phyloP scores from a whole-genome alignment of 2,888 invertebrate species.

The Petrophora chlorosata region DNA sequence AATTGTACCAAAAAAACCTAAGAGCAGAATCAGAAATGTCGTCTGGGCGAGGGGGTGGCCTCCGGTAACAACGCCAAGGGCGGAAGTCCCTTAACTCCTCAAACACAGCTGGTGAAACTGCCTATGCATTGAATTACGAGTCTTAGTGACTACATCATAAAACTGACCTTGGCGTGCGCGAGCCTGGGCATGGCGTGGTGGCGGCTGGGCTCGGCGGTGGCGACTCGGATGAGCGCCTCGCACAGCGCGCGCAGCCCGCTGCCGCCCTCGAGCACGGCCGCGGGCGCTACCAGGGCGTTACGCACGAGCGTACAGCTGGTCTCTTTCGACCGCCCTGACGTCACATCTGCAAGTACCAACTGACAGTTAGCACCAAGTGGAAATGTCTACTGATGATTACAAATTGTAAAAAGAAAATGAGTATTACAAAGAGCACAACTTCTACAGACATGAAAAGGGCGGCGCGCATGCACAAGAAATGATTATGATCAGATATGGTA shows the following conservation, averaged over 20 bases:
- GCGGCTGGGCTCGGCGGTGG: conserved; percentile 76
- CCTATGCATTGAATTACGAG: neutral
- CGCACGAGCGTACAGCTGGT: conserved; percentile 64
- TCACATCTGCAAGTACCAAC: conserved; percentile 57
- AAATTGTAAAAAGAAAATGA: no score
- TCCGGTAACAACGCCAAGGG: no score
- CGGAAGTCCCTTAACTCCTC: no score
- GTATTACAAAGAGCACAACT: no score
- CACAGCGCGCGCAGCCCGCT: conserved; percentile 73
- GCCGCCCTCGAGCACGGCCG: conserved; percentile 40
- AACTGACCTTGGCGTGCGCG: conserved; percentile 76
- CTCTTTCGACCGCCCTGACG: conserved; percentile 61
- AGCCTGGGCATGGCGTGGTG: conserved; percentile 79
- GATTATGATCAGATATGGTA: no score
- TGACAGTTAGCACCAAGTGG: neutral
- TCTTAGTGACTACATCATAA: neutral
- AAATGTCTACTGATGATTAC: no score
- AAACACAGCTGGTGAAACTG: no score
- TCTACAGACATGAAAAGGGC: no score
- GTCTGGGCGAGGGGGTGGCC: no score
- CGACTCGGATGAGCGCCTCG: conserved; percentile 82
- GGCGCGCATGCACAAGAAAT: no score
- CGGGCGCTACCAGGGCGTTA: conserved; percentile 42
- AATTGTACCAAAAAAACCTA: no score
- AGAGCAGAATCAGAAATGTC: no score